Percentiles rank a stretch among this genome's conserved stretches.
These are phyloP conservation scores for Colius striatus DNA, from an alignment of 2,113 vertebrate genomes.

Conservation along the genomic window DNA sequence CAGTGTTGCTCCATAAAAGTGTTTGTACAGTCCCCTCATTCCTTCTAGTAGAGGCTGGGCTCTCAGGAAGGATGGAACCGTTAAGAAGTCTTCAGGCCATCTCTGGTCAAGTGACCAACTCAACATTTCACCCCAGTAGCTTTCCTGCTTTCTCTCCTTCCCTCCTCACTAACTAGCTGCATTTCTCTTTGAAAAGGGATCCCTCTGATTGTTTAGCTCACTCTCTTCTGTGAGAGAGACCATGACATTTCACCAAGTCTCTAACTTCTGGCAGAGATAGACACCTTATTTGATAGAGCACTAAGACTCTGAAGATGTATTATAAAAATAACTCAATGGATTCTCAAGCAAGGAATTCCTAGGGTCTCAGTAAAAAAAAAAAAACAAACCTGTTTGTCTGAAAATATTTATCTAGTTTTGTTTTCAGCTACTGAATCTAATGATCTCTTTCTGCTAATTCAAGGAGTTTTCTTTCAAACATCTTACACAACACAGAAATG, in stretches of 20 bases:
- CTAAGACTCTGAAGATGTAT: not conserved
- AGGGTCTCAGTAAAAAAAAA: not conserved
- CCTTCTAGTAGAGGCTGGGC: not conserved
- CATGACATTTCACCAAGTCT: not conserved
- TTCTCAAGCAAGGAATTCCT: not conserved
- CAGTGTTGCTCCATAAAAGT: not conserved
- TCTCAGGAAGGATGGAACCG: not conserved
- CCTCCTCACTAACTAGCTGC: accelerated
- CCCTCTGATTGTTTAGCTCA: not conserved
- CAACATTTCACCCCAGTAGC: not conserved
- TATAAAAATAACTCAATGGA: not conserved
- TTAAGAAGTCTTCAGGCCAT: not conserved
- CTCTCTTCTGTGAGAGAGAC: not conserved
- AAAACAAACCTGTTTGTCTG: not conserved
- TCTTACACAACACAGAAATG: not conserved
- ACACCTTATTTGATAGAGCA: not conserved
- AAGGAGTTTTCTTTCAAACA: not conserved
- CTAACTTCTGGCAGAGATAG: not conserved
- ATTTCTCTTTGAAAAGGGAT: not conserved
- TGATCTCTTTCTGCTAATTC: not conserved
- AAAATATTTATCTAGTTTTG: not conserved
- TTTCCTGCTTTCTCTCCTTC: not conserved
- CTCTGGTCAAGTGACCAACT: not conserved
- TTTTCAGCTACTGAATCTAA: not conserved
- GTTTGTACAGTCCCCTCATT: not conserved